These are phyloP conservation scores for Tetramorium alpestre DNA, from an alignment of 1,140 invertebrate genomes.

Conservation along the genomic window DNA sequence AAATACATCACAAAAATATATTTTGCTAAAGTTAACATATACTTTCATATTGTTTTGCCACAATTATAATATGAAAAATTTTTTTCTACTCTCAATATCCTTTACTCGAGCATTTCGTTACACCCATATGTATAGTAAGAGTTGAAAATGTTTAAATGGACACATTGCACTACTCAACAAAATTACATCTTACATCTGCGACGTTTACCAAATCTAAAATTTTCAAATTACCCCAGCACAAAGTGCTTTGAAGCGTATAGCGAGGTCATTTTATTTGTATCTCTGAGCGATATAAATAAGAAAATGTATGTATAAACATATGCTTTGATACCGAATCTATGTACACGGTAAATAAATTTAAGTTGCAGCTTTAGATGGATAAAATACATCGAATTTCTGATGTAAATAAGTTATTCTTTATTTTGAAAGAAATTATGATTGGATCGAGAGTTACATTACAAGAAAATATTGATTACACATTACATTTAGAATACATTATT, in stretches of 20 bases:
- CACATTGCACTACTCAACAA: background rate
- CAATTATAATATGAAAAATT: background rate
- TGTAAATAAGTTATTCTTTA: conserved; percentile 73
- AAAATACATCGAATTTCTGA: conserved; percentile 19
- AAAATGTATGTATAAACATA: background rate
- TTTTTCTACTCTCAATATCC: too few relatives aligned
- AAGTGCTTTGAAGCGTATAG: background rate
- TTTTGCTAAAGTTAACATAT: background rate
- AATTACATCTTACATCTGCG: background rate
- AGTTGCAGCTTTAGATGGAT: background rate
- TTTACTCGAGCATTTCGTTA: too few relatives aligned
- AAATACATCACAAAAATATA: background rate
- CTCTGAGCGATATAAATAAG: background rate
- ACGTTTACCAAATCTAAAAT: background rate
- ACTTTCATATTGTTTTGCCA: background rate
- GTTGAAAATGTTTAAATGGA: too few relatives aligned
- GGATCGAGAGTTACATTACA: conserved; percentile 73
- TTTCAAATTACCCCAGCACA: background rate
- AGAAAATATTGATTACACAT: conserved; percentile 77
- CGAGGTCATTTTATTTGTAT: background rate
- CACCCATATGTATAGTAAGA: too few relatives aligned
- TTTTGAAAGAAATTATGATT: conserved; percentile 69
- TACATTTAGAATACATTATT: conserved; percentile 76
- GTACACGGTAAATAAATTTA: background rate
- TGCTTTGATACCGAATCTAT: background rate